Evolutionary conservation across 2,888 invertebrate species (phyloP), one percentile per base, ranked within the genome.

Genomic region (Tachystola acroxantha): DNA sequence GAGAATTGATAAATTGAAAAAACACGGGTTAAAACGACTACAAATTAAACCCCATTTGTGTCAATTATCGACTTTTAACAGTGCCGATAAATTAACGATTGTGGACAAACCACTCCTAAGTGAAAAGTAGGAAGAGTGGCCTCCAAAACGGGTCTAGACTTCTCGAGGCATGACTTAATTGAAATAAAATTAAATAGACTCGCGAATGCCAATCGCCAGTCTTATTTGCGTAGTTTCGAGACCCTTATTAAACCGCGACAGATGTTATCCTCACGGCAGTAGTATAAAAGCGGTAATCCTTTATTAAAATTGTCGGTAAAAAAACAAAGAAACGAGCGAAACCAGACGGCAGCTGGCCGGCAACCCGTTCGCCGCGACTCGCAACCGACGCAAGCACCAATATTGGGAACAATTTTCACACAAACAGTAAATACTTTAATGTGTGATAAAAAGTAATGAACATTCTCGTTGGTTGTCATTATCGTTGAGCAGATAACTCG

Each of bases 371-470:
- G 19, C 34, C 16, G 10, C 28, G 13, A 7, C 13, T 7, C 20
- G 26, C 20, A 14, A 2, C 2, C 2, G 9, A 25, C 32, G 16
- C 13, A 34, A 13, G 26, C 38, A 30, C 25, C 20, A 16, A 20
- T 27, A 28, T 7, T 12, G 24, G 19, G 34, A 25, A 33, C 43
- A 36, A 42, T 46, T 46, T 46, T 51, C 46, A 43, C 42, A 43
- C 56, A 49, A 59, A 57, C 49, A 55, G 56, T 64, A 58, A 64
- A 66, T 64, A 42, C 52, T 70, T 77, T 70, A 74, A 72, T 65
- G 67, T 55, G 66, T 65, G 67, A 69, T 77, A 78, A 81, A 82
- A 77, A 68, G 72, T 68, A 73, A 80, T 74, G 73, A 72, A 77
- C 62, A 71, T 69, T 65, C 69, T 56, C 61, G 49, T 52, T 54